These are phyloP conservation scores for Agraylea sexmaculata DNA, from an alignment of 1,140 invertebrate species.

Conservation along the genomic window DNA sequence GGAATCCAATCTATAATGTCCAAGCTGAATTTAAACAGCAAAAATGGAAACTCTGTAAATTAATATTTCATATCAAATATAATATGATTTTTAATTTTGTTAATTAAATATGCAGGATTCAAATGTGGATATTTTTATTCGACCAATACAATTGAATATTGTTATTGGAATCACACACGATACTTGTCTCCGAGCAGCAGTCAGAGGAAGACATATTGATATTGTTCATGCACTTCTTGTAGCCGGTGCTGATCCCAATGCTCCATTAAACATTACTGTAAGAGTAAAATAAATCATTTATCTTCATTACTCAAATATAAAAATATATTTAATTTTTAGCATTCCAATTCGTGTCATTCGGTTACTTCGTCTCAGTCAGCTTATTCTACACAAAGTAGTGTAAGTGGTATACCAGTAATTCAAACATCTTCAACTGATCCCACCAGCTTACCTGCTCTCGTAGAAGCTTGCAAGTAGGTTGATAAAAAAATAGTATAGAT, in stretches of 20 bases:
- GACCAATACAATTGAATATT: constrained; percentile 14
- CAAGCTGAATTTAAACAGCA: constrained; percentile 43
- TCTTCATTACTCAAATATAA: constrained; percentile 3
- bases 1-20: constrained; percentile 82
- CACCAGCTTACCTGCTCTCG: constrained; percentile 38
- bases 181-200: constrained; percentile 67
- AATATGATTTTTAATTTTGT: no score
- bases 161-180: constrained; percentile 38
- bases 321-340: constrained; percentile 13
- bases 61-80: constrained; percentile 5
- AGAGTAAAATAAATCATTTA: not conserved
- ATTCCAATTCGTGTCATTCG: constrained; percentile 15
- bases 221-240: constrained; percentile 62
- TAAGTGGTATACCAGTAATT: not conserved
- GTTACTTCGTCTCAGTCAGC: constrained; percentile 13
- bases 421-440: constrained; percentile 9
- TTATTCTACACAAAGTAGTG: constrained; percentile 6
- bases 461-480: constrained; percentile 51
- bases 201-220: constrained; percentile 62
- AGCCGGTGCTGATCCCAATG: constrained; percentile 61
- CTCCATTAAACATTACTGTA: constrained; percentile 27
- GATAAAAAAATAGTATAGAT: not conserved
- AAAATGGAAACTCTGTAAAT: constrained; percentile 9
- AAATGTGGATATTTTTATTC: constrained; percentile 11
- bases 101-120: constrained; percentile 23